Evolutionary conservation across 30 jellyfish, hydroid and myxozoan species (phyloP).

Genomic region (Pseudorhiza aurosa): DNA sequence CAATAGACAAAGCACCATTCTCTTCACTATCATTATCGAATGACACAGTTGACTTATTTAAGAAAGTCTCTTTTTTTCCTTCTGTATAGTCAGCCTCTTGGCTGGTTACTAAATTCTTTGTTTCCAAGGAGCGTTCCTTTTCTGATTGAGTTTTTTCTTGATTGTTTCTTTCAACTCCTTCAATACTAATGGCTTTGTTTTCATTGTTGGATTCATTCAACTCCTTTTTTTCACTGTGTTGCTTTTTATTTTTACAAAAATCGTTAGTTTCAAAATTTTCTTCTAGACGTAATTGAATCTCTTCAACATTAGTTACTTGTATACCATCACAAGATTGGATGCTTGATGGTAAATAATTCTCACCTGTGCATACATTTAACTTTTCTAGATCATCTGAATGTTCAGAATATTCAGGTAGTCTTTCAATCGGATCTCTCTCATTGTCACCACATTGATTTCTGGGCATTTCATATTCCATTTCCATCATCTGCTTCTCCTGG

Average conservation of each 20-base stretch:
- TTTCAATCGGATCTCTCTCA: background rate
- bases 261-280: too few relatives aligned
- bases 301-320: background rate
- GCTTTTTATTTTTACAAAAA: too few relatives aligned
- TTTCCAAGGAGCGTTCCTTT: background rate
- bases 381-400: background rate
- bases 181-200: too few relatives aligned
- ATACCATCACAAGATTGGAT: background rate
- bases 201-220: too few relatives aligned
- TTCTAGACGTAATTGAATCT: background rate
- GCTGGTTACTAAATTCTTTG: background rate
- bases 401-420: background rate
- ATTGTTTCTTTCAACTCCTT: too few relatives aligned
- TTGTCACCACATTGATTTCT: background rate
- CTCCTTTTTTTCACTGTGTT: too few relatives aligned
- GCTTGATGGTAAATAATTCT: background rate
- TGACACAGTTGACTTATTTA: background rate
- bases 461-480: conserved; percentile 19
- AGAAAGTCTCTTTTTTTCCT: background rate
- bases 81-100: background rate
- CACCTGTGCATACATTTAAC: background rate
- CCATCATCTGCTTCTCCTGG: conserved; percentile 48
- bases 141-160: too few relatives aligned
- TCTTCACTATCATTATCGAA: background rate
- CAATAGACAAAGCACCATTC: background rate